Conservation (phyloP, 2,113 vertebrate species). For the Engystomops pustulosus region DNA sequence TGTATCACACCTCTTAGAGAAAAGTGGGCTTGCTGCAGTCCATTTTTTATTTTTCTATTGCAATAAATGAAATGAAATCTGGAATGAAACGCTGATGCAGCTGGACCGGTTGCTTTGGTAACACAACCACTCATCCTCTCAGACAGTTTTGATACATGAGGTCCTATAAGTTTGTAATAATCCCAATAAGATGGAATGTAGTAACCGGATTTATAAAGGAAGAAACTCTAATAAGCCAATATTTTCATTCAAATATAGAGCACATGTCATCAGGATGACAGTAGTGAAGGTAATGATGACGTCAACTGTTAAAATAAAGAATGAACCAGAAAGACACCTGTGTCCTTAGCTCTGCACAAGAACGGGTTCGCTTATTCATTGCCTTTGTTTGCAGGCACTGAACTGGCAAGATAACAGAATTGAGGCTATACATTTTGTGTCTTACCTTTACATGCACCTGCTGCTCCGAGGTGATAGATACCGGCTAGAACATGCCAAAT, state of each 20-base stretch:
- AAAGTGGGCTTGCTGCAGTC: neutral
- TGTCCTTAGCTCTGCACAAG: neutral
- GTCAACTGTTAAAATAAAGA: neutral
- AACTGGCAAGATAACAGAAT: constrained; percentile 19
- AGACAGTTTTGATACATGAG: constrained; percentile 2
- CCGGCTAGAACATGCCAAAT: constrained; percentile 88
- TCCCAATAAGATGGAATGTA: neutral
- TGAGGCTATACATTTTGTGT: neutral
- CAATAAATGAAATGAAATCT: neutral
- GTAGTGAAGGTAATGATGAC: neutral
- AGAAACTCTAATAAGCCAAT: too few species aligned
- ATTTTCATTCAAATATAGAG: too few species aligned
- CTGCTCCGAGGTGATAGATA: constrained; percentile 91
- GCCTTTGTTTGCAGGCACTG: constrained; percentile 23
- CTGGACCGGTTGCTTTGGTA: neutral
- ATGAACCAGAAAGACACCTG: neutral
- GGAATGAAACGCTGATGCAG: neutral
- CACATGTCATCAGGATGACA: too few species aligned
- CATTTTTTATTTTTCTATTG: neutral
- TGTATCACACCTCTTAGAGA: neutral
- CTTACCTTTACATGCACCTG: constrained; percentile 90
- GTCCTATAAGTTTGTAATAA: neutral
- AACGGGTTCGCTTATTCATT: neutral
- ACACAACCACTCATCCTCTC: neutral
- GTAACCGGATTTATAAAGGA: too few species aligned